Conservation (phyloP, 2,888 invertebrate species). For the Desoria tigrina region DNA sequence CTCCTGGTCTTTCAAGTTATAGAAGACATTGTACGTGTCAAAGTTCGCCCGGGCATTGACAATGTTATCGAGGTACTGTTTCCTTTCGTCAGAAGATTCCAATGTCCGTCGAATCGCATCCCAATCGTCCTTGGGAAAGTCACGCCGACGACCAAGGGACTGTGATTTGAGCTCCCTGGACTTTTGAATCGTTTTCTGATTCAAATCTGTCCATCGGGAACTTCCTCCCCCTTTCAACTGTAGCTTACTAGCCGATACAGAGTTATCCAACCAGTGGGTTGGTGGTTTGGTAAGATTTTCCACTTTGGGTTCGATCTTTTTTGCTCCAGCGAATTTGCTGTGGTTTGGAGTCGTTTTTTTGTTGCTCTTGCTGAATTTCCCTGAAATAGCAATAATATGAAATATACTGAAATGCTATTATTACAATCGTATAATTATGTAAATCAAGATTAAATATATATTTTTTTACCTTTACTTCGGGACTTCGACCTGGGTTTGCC, state of each 20-base stretch:
- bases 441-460: too few relatives aligned
- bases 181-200: neutral
- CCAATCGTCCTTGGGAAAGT: neutral
- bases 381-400: too few relatives aligned
- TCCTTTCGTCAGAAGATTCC: constrained; percentile 1
- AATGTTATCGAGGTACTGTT: constrained; percentile 1
- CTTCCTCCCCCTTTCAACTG: neutral
- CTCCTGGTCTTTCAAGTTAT: too few relatives aligned
- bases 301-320: too few relatives aligned
- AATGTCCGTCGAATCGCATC: neutral
- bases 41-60: neutral
- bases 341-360: too few relatives aligned
- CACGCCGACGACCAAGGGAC: too few relatives aligned
- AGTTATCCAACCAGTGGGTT: neutral
- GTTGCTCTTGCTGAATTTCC: too few relatives aligned
- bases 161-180: neutral
- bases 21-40: neutral
- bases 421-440: too few relatives aligned
- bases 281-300: neutral
- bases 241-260: neutral
- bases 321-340: too few relatives aligned
- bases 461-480: too few relatives aligned
- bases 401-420: too few relatives aligned
- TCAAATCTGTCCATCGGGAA: constrained; percentile 9
- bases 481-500: too few relatives aligned